Evolutionary conservation across 2,888 invertebrate species (phyloP).

Genomic region (Cephus pygmeus): DNA sequence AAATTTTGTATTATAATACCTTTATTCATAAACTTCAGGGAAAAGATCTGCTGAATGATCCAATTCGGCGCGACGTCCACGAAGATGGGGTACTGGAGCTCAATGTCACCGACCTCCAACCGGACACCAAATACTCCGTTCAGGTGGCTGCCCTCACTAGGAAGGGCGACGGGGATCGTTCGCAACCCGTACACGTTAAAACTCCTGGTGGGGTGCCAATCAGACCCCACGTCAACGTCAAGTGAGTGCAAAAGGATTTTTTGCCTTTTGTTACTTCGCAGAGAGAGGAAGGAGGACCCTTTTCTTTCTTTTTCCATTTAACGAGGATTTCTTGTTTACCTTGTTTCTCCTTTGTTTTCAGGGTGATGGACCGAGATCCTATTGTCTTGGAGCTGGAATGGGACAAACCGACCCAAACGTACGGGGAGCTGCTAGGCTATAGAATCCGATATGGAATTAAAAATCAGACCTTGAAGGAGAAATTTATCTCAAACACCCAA

Average conservation of each 20-base stretch:
- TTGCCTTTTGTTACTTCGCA: background rate
- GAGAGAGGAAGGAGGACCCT: background rate
- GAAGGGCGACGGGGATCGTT: conserved; percentile 96
- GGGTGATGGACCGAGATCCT: conserved; percentile 86
- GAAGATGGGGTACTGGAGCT: conserved; percentile 82
- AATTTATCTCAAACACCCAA: conserved; percentile 77
- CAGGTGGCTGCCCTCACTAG: conserved; percentile 96
- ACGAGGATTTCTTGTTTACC: background rate
- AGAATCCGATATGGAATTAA: conserved; percentile 88
- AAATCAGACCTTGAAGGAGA: conserved; percentile 81
- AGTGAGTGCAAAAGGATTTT: conserved; percentile 68
- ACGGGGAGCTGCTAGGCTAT: conserved; percentile 89
- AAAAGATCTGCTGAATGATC: conserved; percentile 83
- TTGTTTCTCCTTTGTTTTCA: conserved; percentile 56
- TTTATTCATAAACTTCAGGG: conserved; percentile 66
- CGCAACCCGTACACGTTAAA: conserved; percentile 84
- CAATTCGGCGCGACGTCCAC: conserved; percentile 87
- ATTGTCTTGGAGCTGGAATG: conserved; percentile 93
- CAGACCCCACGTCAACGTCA: conserved; percentile 82
- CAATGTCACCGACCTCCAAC: conserved; percentile 90
- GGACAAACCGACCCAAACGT: conserved; percentile 89
- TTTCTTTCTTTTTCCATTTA: background rate
- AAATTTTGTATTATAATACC: background rate
- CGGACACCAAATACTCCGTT: conserved; percentile 93
- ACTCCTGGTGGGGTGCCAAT: conserved; percentile 96